Percentiles rank a stretch among this genome's conserved stretches.
These are phyloP conservation scores for Poicephalus meyeri DNA, from an alignment of 2,113 vertebrate species.

Conservation along the genomic window DNA sequence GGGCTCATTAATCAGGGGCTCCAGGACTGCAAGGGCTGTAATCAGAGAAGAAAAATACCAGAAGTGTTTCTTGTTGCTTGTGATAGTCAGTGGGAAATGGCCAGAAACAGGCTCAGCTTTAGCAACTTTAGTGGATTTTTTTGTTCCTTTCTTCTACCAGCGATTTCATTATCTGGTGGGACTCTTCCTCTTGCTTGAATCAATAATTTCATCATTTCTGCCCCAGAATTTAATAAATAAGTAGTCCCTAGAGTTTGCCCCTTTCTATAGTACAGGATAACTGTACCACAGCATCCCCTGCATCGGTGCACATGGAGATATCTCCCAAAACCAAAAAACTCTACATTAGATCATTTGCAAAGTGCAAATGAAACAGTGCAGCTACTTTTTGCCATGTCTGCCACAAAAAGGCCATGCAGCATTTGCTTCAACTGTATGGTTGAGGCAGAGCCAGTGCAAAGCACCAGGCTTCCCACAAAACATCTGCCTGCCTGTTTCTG, in stretches of 20 bases:
- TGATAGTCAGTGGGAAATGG: not conserved
- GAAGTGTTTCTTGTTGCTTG: not conserved
- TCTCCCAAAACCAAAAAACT: not conserved
- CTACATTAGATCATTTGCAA: not conserved
- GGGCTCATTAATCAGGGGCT: not conserved
- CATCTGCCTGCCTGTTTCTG: not conserved
- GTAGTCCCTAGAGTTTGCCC: not conserved
- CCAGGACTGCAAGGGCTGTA: not conserved
- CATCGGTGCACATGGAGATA: fast-evolving
- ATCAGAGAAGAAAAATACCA: not conserved
- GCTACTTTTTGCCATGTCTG: not conserved
- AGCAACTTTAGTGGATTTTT: not conserved
- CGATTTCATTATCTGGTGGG: fast-evolving
- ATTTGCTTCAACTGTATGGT: fast-evolving
- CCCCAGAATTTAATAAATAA: not conserved
- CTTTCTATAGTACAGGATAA: not conserved
- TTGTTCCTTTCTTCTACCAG: not conserved
- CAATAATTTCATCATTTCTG: not conserved
- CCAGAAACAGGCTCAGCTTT: fast-evolving
- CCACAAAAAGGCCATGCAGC: not conserved
- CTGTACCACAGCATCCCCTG: fast-evolving
- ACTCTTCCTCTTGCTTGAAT: not conserved
- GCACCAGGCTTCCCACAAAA: not conserved
- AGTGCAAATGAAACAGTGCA: fast-evolving
- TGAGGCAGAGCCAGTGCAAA: not conserved